Conservation (phyloP, 2,888 invertebrate species). For the Stegana nigrithorax region DNA sequence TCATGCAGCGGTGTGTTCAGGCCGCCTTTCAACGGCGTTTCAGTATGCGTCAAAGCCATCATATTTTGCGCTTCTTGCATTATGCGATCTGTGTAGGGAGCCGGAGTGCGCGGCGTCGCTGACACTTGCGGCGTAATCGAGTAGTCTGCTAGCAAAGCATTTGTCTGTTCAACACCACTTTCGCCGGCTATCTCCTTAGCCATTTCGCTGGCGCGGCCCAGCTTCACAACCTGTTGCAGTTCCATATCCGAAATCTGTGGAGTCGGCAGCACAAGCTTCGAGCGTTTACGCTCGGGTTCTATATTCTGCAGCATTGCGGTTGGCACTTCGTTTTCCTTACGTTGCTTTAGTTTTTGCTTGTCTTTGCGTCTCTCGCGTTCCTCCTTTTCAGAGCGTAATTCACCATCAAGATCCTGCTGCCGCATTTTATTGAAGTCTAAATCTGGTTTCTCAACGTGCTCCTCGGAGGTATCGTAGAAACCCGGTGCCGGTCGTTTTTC, state of each 20-base stretch:
- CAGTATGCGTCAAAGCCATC: constrained; percentile 97
- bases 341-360: constrained; percentile 92
- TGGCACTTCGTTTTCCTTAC: constrained; percentile 96
- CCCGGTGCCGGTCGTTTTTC: constrained; percentile 93
- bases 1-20: constrained; percentile 92
- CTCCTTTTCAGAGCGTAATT: constrained; percentile 89
- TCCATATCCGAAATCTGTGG: constrained; percentile 97
- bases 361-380: constrained; percentile 95
- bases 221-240: constrained; percentile 89
- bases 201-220: constrained; percentile 90
- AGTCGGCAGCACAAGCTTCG: constrained; percentile 94
- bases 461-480: constrained; percentile 94
- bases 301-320: constrained; percentile 87
- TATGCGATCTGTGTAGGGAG: constrained; percentile 83
- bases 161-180: constrained; percentile 81
- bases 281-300: constrained; percentile 91
- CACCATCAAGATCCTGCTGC: constrained; percentile 94
- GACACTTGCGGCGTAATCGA: constrained; percentile 79
- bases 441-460: constrained; percentile 87
- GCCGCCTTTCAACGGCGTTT: constrained; percentile 97
- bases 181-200: constrained; percentile 90
- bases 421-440: constrained; percentile 90
- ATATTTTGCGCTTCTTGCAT: constrained; percentile 98
- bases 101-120: constrained; percentile 87
- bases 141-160: constrained; percentile 91